Evolutionary conservation across 2,113 vertebrate species (phyloP), one percentile per base, ranked within the genome.

Genomic region (Sinocyclocheilus rhinocerous): DNA sequence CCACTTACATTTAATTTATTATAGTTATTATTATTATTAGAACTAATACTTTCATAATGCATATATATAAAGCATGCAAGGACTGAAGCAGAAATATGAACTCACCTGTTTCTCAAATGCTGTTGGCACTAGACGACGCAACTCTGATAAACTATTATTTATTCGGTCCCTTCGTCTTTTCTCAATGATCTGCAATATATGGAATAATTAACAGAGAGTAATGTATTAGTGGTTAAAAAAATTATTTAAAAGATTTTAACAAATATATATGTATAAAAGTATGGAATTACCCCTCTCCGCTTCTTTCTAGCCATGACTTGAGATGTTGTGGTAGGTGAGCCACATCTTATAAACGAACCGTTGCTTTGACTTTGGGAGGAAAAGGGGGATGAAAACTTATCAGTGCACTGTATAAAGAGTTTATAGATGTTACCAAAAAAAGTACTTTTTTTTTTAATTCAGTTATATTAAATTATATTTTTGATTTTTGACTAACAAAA

Each of bases 31-130:
- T 48, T 50, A 50, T 22, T 48, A 50, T 76, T 48, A 39, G n/a
- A 26, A 22, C 11, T 22, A n/a, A 48, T 39, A 45, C 24, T 52
- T 82, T 36, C 48, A 36, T 70, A 52, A 61, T 29, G 9, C 59
- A 55, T 4, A 70, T 70, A 67, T 9, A 52, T 36, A 22, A 24
- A 61, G 22, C 48, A 73, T 2, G 26, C 24, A 76, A 7, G 18
- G 36, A 3, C 57, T 61, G 57, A 61, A 61, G 57, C 57, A 61
- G 20, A 61, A 61, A 75, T 10, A 59, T 77, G 91, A 63, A 79
- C 95, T 96, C 94, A 97, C 97, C 97, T 99, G 97, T 93, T 98
- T 99, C 95, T 99, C 97, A 92, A 97, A 97, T 33, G 97, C 97
- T 0, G 97, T 97, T 63, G 98, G 98, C 90, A 99, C 97, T 83